Percentiles rank a stretch among this genome's conserved stretches.
phyloP scores from a whole-genome alignment of 2,888 invertebrate genomes.

The Trachelus troglodyta region DNA sequence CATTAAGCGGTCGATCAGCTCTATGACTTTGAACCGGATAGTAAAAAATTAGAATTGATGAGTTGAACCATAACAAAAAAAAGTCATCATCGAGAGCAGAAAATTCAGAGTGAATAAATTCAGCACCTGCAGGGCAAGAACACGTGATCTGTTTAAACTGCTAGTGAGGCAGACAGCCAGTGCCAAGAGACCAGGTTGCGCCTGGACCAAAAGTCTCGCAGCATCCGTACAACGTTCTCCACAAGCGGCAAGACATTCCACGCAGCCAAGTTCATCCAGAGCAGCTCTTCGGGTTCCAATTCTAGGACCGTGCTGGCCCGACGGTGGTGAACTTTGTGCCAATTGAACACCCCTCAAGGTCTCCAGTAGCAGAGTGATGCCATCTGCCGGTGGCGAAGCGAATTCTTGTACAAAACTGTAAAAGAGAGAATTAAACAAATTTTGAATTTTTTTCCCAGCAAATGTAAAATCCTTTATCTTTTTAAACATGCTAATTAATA shows the following conservation, averaged over 20 bases:
- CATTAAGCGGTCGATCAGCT: neutral
- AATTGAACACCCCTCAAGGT: slow-evolving; percentile 87
- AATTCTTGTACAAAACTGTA: slow-evolving; percentile 94
- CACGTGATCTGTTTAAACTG: slow-evolving; percentile 85
- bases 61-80: neutral
- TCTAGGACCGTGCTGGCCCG: slow-evolving; percentile 56
- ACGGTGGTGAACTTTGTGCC: slow-evolving; percentile 75
- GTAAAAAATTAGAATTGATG: neutral
- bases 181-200: slow-evolving; percentile 85
- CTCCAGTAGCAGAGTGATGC: slow-evolving; percentile 85
- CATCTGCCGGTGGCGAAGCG: slow-evolving; percentile 87
- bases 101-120: neutral
- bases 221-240: slow-evolving; percentile 84
- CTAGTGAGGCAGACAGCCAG: slow-evolving; percentile 89
- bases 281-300: slow-evolving; percentile 74
- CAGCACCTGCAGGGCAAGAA: slow-evolving; percentile 85
- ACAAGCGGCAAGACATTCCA: slow-evolving; percentile 88
- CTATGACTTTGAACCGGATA: neutral
- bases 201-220: slow-evolving; percentile 78
- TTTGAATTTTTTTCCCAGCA: neutral
- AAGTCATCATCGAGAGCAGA: neutral
- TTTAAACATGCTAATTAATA: neutral
- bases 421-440: slow-evolving; percentile 25
- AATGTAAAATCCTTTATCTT: neutral
- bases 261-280: slow-evolving; percentile 88